phyloP scores from a whole-genome alignment of 2,113 vertebrate species.

The Ia io region DNA sequence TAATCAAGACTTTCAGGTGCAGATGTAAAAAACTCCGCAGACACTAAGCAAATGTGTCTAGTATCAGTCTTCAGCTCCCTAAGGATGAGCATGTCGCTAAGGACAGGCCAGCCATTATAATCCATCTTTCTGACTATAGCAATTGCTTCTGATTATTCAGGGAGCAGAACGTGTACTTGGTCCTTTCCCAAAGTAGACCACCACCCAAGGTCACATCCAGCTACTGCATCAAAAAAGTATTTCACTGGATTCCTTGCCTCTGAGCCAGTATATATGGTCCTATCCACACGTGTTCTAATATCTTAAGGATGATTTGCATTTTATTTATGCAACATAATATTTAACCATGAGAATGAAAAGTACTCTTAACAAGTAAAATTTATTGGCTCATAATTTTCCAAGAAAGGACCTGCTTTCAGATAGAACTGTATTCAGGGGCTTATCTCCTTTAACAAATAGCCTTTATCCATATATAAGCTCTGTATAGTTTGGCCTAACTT shows the following conservation, averaged over 20 bases:
- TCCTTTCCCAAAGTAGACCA: not conserved
- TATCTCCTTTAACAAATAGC: not conserved
- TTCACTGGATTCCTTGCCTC: not conserved
- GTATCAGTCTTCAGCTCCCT: not conserved
- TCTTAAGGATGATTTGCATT: not conserved
- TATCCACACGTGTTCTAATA: not conserved
- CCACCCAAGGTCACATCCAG: not conserved
- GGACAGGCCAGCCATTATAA: not conserved
- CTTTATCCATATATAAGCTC: not conserved
- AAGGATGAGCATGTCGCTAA: not conserved
- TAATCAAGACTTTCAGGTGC: not conserved
- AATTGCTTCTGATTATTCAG: not conserved
- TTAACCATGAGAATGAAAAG: not conserved
- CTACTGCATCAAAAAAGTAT: not conserved
- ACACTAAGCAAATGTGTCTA: not conserved
- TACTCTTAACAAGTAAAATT: not conserved
- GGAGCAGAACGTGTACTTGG: not conserved
- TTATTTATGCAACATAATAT: not conserved
- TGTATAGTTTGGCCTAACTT: not conserved
- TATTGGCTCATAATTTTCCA: not conserved
- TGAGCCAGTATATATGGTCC: not conserved
- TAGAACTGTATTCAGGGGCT: not conserved
- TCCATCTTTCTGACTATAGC: not conserved
- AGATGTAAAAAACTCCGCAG: not conserved
- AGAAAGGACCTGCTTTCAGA: not conserved